Percentiles rank a stretch among this genome's conserved stretches.
Evolutionary conservation across 2,113 vertebrate species (phyloP).

Genomic region (Cavia porcellus): DNA sequence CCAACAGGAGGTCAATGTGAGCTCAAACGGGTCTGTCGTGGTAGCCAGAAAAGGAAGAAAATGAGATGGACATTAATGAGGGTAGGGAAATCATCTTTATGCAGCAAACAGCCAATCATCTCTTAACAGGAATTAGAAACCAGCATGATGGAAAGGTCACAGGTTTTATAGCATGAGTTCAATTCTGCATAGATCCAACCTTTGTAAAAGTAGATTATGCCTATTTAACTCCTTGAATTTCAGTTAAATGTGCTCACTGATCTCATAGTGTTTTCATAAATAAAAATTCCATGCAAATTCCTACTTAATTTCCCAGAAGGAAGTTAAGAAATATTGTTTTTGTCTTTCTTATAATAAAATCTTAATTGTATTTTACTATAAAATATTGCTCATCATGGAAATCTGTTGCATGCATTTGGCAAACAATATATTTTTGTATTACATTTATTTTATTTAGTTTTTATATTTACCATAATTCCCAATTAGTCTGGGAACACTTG

Average conservation of each 20-base stretch:
- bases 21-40: not conserved
- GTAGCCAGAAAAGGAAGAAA: not conserved
- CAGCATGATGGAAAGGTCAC: not conserved
- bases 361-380: not conserved
- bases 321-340: not conserved
- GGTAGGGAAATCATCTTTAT: not conserved
- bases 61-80: not conserved
- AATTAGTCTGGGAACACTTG: not conserved
- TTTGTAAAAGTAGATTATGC: not conserved
- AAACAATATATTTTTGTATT: not conserved
- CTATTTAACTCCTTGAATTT: not conserved
- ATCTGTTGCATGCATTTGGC: not conserved
- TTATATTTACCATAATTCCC: not conserved
- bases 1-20: not conserved
- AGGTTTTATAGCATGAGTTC: not conserved
- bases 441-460: constrained; percentile 1
- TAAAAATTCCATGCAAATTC: not conserved
- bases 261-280: not conserved
- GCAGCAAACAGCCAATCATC: not conserved
- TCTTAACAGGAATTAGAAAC: not conserved
- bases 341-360: not conserved
- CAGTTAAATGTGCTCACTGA: not conserved
- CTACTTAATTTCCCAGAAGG: not conserved
- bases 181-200: not conserved
- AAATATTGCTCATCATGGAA: not conserved